These are phyloP conservation scores for Carterocephalus palaemon DNA, from an alignment of 2,888 invertebrate species.

Conservation along the genomic window DNA sequence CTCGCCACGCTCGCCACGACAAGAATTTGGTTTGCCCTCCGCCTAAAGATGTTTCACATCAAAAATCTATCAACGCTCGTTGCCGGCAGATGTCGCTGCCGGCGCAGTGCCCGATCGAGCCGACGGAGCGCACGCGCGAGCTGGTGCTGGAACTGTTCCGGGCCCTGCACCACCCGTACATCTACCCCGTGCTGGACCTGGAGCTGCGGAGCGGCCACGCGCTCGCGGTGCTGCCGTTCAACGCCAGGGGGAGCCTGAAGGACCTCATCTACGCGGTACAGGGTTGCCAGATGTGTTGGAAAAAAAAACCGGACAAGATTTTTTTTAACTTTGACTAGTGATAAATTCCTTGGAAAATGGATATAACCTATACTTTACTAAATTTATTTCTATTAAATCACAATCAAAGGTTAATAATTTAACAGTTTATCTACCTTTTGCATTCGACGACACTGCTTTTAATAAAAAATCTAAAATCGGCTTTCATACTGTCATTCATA, in stretches of 20 bases:
- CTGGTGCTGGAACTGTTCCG: constrained; percentile 89
- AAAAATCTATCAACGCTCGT: background rate
- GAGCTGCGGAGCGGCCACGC: constrained; percentile 86
- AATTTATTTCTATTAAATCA: background rate
- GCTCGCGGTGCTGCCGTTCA: constrained; percentile 89
- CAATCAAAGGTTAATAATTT: no score
- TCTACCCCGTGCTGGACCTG: constrained; percentile 92
- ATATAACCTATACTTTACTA: constrained; percentile 25
- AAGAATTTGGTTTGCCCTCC: no score
- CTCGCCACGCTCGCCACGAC: no score
- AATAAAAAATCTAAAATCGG: no score
- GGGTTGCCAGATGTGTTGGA: no score
- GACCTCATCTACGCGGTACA: constrained; percentile 92
- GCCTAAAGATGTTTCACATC: no score
- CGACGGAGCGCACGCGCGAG: constrained; percentile 81
- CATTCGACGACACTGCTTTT: no score
- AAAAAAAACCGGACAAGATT: no score
- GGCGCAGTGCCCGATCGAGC: constrained; percentile 82
- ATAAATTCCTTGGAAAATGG: no score
- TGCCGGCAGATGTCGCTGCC: constrained; percentile 74
- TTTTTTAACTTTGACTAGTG: no score
- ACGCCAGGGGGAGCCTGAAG: constrained; percentile 90
- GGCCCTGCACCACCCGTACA: constrained; percentile 94
- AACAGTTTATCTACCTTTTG: no score
- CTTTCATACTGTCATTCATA: no score